A percentile compares a stretch with the other conserved stretches of the same genome.
Conservation (phyloP, 2,113 vertebrate species). For the Tragelaphus scriptus region DNA sequence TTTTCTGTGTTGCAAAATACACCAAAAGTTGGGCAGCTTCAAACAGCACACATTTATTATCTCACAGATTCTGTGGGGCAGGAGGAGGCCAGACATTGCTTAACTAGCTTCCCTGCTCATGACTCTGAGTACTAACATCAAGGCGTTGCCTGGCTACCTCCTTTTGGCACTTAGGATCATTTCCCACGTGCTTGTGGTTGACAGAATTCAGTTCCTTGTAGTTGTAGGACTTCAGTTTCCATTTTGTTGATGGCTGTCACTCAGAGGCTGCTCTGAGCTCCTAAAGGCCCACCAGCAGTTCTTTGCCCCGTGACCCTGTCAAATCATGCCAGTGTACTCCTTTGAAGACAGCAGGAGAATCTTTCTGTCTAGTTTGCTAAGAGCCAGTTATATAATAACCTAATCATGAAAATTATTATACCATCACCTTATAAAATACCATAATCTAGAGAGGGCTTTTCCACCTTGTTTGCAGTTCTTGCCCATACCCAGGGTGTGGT, state of each 20-base stretch:
- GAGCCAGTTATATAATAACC: neutral
- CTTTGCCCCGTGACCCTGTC: accelerated
- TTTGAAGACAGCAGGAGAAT: neutral
- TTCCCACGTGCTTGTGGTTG: neutral
- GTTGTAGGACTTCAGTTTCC: neutral
- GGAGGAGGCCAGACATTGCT: neutral
- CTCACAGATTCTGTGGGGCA: neutral
- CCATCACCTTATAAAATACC: neutral
- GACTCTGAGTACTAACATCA: neutral
- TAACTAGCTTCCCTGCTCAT: neutral
- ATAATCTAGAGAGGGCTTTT: neutral
- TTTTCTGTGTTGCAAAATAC: neutral
- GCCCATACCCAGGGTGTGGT: neutral
- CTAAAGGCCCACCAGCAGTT: neutral
- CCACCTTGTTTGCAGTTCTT: neutral
- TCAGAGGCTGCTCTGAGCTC: neutral
- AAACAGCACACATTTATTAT: no score
- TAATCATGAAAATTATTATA: neutral
- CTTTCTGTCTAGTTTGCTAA: neutral
- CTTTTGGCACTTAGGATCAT: neutral
- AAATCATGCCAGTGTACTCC: neutral
- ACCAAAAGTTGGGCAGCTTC: neutral
- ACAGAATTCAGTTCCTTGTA: neutral
- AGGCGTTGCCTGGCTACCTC: neutral
- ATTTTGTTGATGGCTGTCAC: neutral